phyloP scores from a whole-genome alignment of 2,888 invertebrate species.

The Drosophila buzzatii region DNA sequence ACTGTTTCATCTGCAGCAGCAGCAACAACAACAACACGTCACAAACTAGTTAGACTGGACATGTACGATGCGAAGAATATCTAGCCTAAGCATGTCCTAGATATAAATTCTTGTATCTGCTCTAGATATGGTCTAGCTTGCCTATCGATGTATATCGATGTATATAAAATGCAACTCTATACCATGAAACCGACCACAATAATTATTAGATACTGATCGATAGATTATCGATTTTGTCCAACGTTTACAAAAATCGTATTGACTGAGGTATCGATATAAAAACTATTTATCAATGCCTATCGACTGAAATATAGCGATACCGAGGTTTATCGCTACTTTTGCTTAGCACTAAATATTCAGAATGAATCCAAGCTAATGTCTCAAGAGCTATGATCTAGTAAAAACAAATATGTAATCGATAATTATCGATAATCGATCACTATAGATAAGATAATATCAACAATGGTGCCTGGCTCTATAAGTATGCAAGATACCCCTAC shows the following conservation, averaged over 20 bases:
- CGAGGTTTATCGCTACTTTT: too few relatives aligned
- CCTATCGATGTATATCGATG: background rate
- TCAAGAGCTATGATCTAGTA: too few relatives aligned
- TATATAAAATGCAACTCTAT: too few relatives aligned
- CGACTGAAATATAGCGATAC: too few relatives aligned
- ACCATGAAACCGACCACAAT: too few relatives aligned
- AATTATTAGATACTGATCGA: too few relatives aligned
- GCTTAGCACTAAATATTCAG: too few relatives aligned
- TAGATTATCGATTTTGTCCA: too few relatives aligned
- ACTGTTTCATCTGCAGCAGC: constrained; percentile 87
- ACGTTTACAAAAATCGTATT: too few relatives aligned
- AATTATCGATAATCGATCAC: background rate
- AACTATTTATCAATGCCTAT: too few relatives aligned
- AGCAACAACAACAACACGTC: constrained; percentile 5
- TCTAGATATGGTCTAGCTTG: background rate
- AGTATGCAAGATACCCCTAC: background rate
- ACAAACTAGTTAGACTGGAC: background rate
- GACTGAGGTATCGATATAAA: too few relatives aligned
- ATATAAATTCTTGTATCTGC: background rate
- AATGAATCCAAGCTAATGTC: too few relatives aligned
- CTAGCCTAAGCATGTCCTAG: background rate
- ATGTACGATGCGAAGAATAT: background rate
- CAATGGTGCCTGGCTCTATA: background rate
- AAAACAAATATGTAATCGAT: background rate
- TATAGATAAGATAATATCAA: background rate